These are phyloP conservation scores for Cosmorhoe ocellata DNA, from an alignment of 2,888 invertebrate species.

Conservation along the genomic window DNA sequence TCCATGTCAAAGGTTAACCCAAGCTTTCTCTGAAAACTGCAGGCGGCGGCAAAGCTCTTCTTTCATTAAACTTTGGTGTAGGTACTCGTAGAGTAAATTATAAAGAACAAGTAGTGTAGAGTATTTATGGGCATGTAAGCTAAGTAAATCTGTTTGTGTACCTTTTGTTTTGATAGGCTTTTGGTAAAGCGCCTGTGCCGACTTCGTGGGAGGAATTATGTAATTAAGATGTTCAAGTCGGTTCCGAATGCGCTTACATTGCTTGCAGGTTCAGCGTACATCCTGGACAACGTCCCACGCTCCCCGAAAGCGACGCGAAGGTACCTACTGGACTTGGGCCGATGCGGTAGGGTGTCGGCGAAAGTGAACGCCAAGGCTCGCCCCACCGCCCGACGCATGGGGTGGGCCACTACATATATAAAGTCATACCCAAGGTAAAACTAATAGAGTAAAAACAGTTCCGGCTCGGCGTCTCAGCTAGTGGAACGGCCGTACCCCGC, in stretches of 20 bases:
- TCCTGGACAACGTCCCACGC: constrained; percentile 39
- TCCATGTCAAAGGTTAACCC: no score
- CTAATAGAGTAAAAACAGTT: constrained; percentile 70
- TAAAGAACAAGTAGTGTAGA: no score
- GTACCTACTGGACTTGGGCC: constrained; percentile 10
- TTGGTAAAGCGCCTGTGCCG: no score
- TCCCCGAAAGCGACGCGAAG: constrained; percentile 32
- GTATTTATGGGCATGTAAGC: no score
- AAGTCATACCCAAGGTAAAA: constrained; percentile 53
- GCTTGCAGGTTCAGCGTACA: background rate
- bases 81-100: no score
- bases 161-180: no score
- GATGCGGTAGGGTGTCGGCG: constrained; percentile 49
- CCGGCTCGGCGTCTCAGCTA: constrained; percentile 56
- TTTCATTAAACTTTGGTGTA: no score
- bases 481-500: constrained; percentile 68
- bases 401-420: constrained; percentile 67
- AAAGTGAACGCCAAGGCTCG: constrained; percentile 55
- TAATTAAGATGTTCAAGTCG: background rate
- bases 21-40: no score
- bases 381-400: constrained; percentile 55
- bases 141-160: no score
- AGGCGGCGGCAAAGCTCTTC: no score
- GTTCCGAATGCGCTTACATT: background rate
- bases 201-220: background rate